These are phyloP conservation scores for Psittacula cyanocephala DNA, from an alignment of 2,113 vertebrate genomes.

Conservation along the genomic window DNA sequence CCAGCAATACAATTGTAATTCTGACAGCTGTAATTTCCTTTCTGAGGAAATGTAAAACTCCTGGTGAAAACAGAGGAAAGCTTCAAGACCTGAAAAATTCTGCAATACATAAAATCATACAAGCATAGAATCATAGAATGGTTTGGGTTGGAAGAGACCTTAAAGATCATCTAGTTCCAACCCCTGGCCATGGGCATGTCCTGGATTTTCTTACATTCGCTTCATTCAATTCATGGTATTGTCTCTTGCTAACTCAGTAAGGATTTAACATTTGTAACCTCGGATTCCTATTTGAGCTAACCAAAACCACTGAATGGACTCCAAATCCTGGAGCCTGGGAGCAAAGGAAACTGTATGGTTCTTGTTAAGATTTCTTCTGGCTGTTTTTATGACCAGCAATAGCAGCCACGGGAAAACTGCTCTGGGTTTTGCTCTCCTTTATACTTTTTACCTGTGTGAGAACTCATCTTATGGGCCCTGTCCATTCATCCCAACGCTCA, in stretches of 20 bases:
- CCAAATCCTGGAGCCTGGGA: neutral
- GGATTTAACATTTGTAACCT: neutral
- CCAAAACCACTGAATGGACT: neutral
- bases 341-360: neutral
- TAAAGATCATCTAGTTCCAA: neutral
- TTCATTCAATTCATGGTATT: neutral
- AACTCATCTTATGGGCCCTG: neutral
- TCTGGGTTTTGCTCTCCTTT: neutral
- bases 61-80: neutral
- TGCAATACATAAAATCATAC: neutral
- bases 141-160: neutral
- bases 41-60: neutral
- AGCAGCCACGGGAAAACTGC: neutral
- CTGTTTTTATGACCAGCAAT: neutral
- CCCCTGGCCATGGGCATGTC: neutral
- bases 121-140: neutral
- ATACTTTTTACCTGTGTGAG: neutral
- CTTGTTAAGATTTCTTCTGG: neutral
- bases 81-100: neutral
- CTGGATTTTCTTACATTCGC: neutral
- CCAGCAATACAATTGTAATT: neutral
- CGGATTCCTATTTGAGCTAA: neutral
- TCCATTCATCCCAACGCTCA: neutral
- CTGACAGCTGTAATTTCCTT: neutral
- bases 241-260: neutral